These are phyloP conservation scores for Asarcornis scutulata DNA, from an alignment of 2,113 vertebrate species.

Conservation along the genomic window DNA sequence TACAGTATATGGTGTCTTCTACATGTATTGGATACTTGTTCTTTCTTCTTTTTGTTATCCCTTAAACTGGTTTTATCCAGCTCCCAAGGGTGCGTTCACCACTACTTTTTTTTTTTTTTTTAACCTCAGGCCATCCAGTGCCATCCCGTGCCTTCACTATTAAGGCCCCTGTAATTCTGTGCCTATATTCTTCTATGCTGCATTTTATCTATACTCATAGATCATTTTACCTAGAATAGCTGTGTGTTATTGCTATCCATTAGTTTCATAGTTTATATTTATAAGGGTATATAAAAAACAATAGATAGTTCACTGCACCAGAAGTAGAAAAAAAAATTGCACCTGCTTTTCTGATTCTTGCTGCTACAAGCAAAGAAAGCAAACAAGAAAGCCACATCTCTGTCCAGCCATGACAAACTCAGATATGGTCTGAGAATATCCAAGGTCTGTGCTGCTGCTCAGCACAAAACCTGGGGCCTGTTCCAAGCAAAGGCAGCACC, in stretches of 20 bases:
- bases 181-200: not conserved
- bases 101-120: not conserved
- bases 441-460: not conserved
- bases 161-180: not conserved
- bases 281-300: not conserved
- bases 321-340: not conserved
- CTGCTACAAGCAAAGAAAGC: not conserved
- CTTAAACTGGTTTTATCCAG: not conserved
- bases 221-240: not conserved
- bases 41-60: not conserved
- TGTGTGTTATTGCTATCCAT: not conserved
- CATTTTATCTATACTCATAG: not conserved
- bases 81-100: not conserved
- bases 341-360: not conserved
- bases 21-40: not conserved
- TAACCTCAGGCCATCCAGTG: not conserved
- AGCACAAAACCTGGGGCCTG: not conserved
- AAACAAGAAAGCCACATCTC: not conserved
- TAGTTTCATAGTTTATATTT: not conserved
- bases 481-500: not conserved
- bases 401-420: no score
- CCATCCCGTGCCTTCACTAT: not conserved
- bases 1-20: not conserved
- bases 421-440: not conserved
- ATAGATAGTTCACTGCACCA: accelerated